Conservation (phyloP, 1,140 invertebrate species). For the Nautilus pompilius region DNA sequence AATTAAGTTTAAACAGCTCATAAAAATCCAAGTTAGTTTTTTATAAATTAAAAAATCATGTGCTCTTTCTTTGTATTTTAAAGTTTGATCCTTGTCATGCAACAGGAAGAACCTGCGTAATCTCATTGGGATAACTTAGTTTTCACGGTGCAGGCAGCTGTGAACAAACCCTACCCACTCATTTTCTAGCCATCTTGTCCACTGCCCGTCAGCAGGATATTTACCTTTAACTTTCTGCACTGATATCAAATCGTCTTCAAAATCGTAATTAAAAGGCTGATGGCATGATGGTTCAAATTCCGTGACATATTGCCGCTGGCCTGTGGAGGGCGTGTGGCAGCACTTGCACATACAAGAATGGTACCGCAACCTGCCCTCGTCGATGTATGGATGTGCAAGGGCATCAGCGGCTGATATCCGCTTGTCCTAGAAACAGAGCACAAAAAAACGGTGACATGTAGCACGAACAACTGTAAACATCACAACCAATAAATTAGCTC, state of each 20-base stretch:
- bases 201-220: neutral
- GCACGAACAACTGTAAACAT: too few species aligned
- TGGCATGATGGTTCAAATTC: conserved; percentile 91
- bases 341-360: conserved; percentile 99
- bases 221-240: conserved; percentile 93
- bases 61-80: neutral
- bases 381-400: conserved; percentile 92
- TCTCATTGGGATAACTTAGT: neutral
- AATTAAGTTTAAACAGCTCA: too few species aligned
- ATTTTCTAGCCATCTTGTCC: neutral
- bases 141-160: neutral
- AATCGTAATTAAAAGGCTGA: conserved; percentile 86
- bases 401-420: conserved; percentile 92
- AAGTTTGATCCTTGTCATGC: neutral
- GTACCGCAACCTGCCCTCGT: conserved; percentile 94
- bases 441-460: neutral
- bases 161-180: neutral
- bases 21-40: neutral
- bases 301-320: conserved; percentile 70
- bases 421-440: conserved; percentile 70
- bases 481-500: too few species aligned
- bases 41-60: neutral
- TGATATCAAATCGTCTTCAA: conserved; percentile 89
- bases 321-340: conserved; percentile 65
- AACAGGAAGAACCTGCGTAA: too few species aligned